These are phyloP conservation scores for Syngnathus acus DNA, from an alignment of 2,797 vertebrate genomes.

Conservation along the genomic window DNA sequence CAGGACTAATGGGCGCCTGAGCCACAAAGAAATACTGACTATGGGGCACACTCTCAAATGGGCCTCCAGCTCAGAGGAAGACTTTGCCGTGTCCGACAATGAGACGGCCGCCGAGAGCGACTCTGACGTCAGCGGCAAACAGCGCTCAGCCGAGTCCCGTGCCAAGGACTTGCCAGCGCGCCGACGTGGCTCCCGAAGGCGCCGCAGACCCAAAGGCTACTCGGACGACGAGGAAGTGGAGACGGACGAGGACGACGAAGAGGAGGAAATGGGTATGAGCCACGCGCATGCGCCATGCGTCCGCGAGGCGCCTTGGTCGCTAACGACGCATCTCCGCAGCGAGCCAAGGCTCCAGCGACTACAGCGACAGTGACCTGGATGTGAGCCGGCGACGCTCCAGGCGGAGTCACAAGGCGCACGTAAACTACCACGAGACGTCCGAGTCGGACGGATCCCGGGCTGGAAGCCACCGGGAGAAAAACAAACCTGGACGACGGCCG, in stretches of 20 bases:
- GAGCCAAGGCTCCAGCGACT: slow-evolving; percentile 89
- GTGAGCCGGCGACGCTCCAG: slow-evolving; percentile 86
- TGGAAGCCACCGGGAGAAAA: slow-evolving; percentile 67
- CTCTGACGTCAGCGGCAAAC: slow-evolving; percentile 75
- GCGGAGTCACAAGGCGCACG: slow-evolving; percentile 84
- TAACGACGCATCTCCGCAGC: slow-evolving; percentile 52
- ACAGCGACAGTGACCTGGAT: slow-evolving; percentile 89
- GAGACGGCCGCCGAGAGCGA: slow-evolving; percentile 75
- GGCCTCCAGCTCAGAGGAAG: slow-evolving; percentile 79
- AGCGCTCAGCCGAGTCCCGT: slow-evolving; percentile 28
- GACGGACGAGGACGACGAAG: slow-evolving; percentile 76
- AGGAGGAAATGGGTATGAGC: slow-evolving; percentile 66
- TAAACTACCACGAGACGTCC: slow-evolving; percentile 93
- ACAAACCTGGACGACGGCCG: slow-evolving; percentile 70
- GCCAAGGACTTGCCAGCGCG: slow-evolving; percentile 57
- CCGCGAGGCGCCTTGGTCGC: too few relatives aligned
- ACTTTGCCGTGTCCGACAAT: slow-evolving; percentile 83
- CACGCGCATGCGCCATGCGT: too few relatives aligned
- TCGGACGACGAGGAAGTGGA: slow-evolving; percentile 93
- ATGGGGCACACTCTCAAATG: too few relatives aligned
- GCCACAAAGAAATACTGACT: neutral
- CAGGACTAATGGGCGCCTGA: neutral
- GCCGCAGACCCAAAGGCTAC: slow-evolving; percentile 79
- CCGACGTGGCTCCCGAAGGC: slow-evolving; percentile 68
- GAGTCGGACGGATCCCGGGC: slow-evolving; percentile 88